These are phyloP conservation scores for Turritopsis dohrnii DNA, from an alignment of 30 jellyfish, hydroid and myxozoan species.

Conservation along the genomic window DNA sequence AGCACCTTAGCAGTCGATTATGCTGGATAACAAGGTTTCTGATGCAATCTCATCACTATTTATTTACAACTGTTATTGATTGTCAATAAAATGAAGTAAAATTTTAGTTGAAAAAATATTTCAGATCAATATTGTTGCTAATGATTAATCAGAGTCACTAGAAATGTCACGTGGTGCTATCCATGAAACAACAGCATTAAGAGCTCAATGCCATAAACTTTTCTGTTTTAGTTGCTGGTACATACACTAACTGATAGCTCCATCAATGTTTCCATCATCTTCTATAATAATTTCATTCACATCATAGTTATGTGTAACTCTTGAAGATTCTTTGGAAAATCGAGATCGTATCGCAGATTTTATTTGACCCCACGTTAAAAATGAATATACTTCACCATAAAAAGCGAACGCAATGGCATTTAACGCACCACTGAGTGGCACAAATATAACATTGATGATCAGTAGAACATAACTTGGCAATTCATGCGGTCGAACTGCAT, in stretches of 20 bases:
- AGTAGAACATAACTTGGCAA: slow-evolving; percentile 52
- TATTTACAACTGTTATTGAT: no score
- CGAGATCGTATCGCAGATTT: slow-evolving; percentile 46
- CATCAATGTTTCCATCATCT: neutral
- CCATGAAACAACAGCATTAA: no score
- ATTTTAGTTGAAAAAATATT: no score
- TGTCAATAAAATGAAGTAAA: no score
- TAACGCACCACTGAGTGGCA: slow-evolving; percentile 86
- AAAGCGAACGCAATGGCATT: slow-evolving; percentile 89
- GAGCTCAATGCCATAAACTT: neutral
- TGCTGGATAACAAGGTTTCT: no score
- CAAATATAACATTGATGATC: slow-evolving; percentile 57
- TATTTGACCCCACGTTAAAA: slow-evolving; percentile 63
- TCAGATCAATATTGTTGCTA: no score
- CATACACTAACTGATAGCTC: neutral
- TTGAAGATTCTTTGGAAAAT: slow-evolving; percentile 44
- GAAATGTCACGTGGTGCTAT: no score
- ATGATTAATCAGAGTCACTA: no score
- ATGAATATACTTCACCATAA: slow-evolving; percentile 62
- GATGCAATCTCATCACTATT: no score
- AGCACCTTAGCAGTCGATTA: no score
- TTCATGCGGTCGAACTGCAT: slow-evolving; percentile 65
- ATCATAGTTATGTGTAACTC: slow-evolving; percentile 70
- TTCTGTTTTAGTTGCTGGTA: neutral
- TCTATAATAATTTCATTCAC: slow-evolving; percentile 15